Base-by-base conservation (phyloP, 2,888 invertebrate species). In the Drosophila leonis region DNA sequence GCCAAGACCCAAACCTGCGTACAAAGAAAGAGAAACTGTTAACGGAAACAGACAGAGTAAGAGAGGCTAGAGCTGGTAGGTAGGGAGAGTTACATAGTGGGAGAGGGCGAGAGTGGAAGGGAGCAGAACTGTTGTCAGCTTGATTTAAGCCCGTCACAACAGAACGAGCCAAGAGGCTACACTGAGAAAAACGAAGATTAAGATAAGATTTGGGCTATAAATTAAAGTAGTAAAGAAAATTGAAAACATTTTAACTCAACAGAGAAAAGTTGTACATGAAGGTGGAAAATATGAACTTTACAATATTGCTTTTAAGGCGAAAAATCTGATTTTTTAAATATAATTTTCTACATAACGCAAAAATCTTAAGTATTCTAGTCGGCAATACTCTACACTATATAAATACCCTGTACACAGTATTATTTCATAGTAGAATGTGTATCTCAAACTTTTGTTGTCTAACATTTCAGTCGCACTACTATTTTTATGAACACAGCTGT, bases 141-240 rank as follows among this genome's bases (percentile, higher is more conserved):
- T 83, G 83, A 83, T 71, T 72, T 71, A 75, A 72, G 83, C 72
- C 65, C 82, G 72, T 85, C 85, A 87, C 69, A 86, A 88, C 68
- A 84, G 65, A 66, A 71, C 69, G 71, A 49, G 54, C 44, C 63
- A 75, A 55, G 18, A 15, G 39, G 7, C 39, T 54, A 29, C 54
- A 54, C 54, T 54, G 24, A 37, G 39, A n/a, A 12, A 54, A 51
- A 15, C 33, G 12, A 12, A 24, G 15, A n/a, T 54, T 0, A 10
- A 7, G n/a, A 48, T 6, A 29, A 15, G 7, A 13, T n/a, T 10
- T 18, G 1, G 41, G 8, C 7, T 33, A 33, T 10, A 33, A 10
- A 33, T 10, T 33, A 33, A 33, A 33, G 24, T n/a, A n/a, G n/a
- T n/a, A n/a, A n/a, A n/a, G n/a, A n/a, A n/a, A n/a, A 8, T 44